Base-by-base conservation (phyloP, 2,888 invertebrate genomes). In the Acrobasis repandana region DNA sequence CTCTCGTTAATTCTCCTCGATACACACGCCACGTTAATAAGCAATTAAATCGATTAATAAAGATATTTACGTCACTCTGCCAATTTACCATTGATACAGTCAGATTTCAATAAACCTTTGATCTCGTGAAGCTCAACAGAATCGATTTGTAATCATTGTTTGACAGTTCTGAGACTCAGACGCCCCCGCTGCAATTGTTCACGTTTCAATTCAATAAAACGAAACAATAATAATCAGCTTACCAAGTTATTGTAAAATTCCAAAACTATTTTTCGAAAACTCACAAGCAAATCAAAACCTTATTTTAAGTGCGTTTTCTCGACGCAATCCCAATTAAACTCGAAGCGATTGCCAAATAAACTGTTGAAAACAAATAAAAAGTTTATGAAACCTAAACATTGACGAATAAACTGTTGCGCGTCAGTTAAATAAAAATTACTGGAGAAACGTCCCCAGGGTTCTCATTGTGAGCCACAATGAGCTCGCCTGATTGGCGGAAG, bases 401-500 rank as follows among this genome's bases (percentile, higher is more conserved):
- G 68, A 67, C 74, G 82, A 78, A 85, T 86, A 87, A 88, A 87
- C 85, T 89, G 88, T 89, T 89, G 86, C 86, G 82, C 80, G 79
- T 79, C 85, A 83, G 80, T 86, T 86, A 85, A 87, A 90, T 89
- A 89, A 88, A 88, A 89, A 90, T 88, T 83, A 88, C 83, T 79
- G 76, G 73, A 79, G 80, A 85, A 80, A 82, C 78, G 83, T 86
- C 86, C 83, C 84, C 83, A 83, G 86, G 88, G 86, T 79, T 72
- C 78, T 87, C 84, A 90, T 90, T 90, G 90, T 89, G 80, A 72
- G 71, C 68, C 84, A 90, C 91, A 92, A 92, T 90, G 88, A 88
- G 84, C 83, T 80, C 85, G 79, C 80, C 87, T 92, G 92, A 92
- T 92, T 92, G 92, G 91, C 92, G 92, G 92, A 92, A 92, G 91